Base-by-base conservation (phyloP, 1,140 invertebrate species). In the Gonatopus flavifemur region DNA sequence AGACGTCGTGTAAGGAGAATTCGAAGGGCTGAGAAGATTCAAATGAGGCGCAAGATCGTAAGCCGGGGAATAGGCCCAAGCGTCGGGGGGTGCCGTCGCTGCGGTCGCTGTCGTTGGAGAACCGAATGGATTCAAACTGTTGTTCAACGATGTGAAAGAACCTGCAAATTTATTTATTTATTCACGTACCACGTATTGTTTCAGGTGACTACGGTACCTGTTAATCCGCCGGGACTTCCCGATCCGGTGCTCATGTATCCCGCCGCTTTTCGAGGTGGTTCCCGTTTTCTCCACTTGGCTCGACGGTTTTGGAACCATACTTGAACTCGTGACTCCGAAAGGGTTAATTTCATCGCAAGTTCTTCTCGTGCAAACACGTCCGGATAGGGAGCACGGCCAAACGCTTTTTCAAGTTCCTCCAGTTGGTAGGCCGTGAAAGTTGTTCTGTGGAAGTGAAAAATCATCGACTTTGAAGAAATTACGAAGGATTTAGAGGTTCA, bases 241-340 rank as follows among this genome's bases (percentile, higher is more conserved):
- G 81, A 83, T 49, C 86, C 85, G 5, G 80, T 69, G 3, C 80
- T 77, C 64, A 82, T 82, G 40, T 88, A 86, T 65, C 90, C 89
- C 3, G 90, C 89, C 0, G 89, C 93, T 76, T 96, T 96, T 50
- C 97, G 86, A 0, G 95, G 96, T 10, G 97, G 97, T 77, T 98
- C 96, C 4, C 94, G 87, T 76, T 98, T 98, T 13, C 96, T 83
- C 96, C 96, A 98, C 72, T 98, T 98, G 6, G 96, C 96, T 43
- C 96, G 83, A 52, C 96, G 83, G 68, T 98, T 98, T 80, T 98
- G 90, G 64, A 92, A 93, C 89, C 90, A 89, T 35, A 95, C 93
- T 77, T 98, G 95, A 1, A 98, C 94, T 49, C 95, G 81, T 9
- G 93, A 95, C 77, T 98, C 94, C 55, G 90, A 94, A 0, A 98